Conservation (phyloP, 2,888 invertebrate species). For the Agrotis segetum region DNA sequence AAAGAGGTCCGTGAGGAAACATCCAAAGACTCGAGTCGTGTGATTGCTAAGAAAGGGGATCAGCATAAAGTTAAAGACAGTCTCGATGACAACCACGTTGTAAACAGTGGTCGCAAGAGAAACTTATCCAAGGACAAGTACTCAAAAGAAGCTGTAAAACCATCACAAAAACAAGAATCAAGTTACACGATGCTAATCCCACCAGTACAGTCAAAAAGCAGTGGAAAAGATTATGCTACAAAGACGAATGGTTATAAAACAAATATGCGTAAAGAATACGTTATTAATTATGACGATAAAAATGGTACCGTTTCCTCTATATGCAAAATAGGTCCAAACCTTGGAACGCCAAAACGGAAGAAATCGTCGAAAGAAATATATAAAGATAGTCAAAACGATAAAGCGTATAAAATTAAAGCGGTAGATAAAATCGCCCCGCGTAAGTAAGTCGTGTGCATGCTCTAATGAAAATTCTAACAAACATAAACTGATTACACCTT, state of each 20-base stretch:
- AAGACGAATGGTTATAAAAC: constrained; percentile 68
- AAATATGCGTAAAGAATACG: constrained; percentile 81
- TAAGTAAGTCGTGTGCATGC: constrained; percentile 88
- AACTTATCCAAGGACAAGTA: constrained; percentile 65
- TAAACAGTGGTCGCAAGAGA: constrained; percentile 59
- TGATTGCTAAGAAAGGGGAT: constrained; percentile 28
- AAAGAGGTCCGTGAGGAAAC: constrained; percentile 54
- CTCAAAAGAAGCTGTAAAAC: constrained; percentile 59
- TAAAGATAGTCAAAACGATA: constrained; percentile 76
- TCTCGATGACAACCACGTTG: constrained; percentile 40
- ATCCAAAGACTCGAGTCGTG: constrained; percentile 22
- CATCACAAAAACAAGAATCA: constrained; percentile 61
- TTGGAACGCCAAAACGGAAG: constrained; percentile 76
- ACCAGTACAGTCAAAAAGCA: constrained; percentile 45
- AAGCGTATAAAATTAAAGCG: constrained; percentile 74
- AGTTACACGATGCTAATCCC: constrained; percentile 53
- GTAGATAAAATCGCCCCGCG: constrained; percentile 83
- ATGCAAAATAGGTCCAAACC: constrained; percentile 81
- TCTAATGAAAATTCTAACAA: constrained; percentile 80
- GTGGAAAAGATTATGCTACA: constrained; percentile 63
- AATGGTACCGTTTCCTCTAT: constrained; percentile 87
- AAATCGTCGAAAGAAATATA: constrained; percentile 72
- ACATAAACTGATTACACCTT: constrained; percentile 75
- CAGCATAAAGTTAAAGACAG: constrained; percentile 17
- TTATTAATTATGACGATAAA: constrained; percentile 88